Percentiles rank a stretch among this genome's conserved stretches.
Evolutionary conservation across 2,113 vertebrate genomes (phyloP).

Genomic region (Numida meleagris): DNA sequence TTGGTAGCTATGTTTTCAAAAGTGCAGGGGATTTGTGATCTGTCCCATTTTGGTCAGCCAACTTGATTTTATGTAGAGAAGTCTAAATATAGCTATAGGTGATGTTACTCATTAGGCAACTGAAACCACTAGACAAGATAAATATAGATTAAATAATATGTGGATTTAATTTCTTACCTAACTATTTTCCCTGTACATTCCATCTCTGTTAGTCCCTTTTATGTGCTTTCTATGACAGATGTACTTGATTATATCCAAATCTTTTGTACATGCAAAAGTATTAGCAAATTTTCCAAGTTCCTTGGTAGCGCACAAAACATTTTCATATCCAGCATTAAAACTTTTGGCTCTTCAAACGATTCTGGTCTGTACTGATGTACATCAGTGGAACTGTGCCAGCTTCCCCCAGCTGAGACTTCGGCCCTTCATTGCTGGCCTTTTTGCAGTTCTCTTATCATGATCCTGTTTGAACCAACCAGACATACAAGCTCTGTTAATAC

Average conservation of each 20-base stretch:
- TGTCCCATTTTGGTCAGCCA: slow-evolving; percentile 1
- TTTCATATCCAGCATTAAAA: slow-evolving; percentile 9
- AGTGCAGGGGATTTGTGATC: not conserved
- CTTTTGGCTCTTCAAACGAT: not conserved
- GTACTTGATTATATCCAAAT: not conserved
- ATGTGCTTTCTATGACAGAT: not conserved
- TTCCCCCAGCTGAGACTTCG: slow-evolving; percentile 45
- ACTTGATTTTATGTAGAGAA: not conserved
- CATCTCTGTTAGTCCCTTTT: not conserved
- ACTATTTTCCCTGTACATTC: not conserved
- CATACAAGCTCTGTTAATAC: slow-evolving; percentile 54
- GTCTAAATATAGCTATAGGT: slow-evolving; percentile 35
- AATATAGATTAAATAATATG: slow-evolving; percentile 10
- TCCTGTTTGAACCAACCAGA: slow-evolving; percentile 56
- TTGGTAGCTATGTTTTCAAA: not conserved
- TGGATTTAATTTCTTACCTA: not conserved
- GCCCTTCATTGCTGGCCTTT: slow-evolving; percentile 48
- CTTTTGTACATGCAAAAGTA: not conserved
- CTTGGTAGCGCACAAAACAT: not conserved
- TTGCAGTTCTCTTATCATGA: slow-evolving; percentile 53
- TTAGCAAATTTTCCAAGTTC: slow-evolving; percentile 1
- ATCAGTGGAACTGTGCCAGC: slow-evolving; percentile 49
- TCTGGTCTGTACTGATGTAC: slow-evolving; percentile 30
- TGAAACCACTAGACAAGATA: not conserved
- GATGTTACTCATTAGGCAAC: slow-evolving; percentile 26